Conservation (phyloP, 2,888 invertebrate genomes). For the Callimorpha dominula region DNA sequence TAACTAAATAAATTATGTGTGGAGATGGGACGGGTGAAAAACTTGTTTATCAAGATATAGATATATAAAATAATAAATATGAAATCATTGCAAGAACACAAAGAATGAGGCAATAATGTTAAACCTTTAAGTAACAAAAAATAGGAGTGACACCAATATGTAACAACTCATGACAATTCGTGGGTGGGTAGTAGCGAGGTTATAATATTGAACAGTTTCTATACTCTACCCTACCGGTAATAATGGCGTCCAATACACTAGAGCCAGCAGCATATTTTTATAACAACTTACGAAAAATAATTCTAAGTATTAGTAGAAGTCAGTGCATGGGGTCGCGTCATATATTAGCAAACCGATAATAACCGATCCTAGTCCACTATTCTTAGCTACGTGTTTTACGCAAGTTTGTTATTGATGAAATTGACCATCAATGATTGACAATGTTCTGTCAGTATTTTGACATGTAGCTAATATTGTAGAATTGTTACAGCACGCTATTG, state of each 20-base stretch:
- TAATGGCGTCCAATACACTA: neutral
- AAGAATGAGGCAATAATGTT: no score
- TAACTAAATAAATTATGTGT: conserved; percentile 27
- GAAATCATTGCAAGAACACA: no score
- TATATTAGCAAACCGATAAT: neutral
- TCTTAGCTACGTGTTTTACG: neutral
- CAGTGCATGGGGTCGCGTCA: neutral
- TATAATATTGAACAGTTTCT: no score
- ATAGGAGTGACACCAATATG: neutral
- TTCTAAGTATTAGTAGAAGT: neutral
- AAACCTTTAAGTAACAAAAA: neutral
- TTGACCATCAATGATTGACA: neutral
- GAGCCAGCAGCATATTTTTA: neutral
- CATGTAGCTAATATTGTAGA: neutral
- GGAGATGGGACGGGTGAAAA: neutral
- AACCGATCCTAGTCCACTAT: neutral
- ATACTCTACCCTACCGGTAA: no score
- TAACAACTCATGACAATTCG: no score
- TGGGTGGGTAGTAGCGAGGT: no score
- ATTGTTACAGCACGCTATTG: neutral
- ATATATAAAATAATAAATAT: neutral
- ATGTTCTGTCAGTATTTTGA: neutral
- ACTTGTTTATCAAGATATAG: neutral
- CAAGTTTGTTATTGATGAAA: neutral
- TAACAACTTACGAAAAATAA: neutral